Conservation (phyloP, 2,113 vertebrate genomes). For the Rattus rattus region DNA sequence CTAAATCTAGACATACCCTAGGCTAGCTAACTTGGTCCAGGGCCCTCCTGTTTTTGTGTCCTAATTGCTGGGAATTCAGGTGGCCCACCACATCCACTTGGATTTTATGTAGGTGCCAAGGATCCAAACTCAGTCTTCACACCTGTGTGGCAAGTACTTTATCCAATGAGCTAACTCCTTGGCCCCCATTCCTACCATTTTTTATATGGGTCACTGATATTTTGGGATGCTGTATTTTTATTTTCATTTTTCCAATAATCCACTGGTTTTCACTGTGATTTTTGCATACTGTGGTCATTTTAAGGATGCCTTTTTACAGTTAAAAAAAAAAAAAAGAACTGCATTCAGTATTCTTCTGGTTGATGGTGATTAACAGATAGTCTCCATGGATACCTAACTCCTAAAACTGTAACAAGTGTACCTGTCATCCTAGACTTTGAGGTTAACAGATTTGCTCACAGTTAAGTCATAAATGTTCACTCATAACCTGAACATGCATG, state of each 20-base stretch:
- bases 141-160: background rate
- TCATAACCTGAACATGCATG: background rate
- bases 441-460: background rate
- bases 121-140: background rate
- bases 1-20: background rate
- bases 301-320: constrained; percentile 18
- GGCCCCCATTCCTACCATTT: background rate
- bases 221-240: background rate
- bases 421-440: background rate
- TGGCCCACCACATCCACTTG: background rate
- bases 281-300: constrained; percentile 8
- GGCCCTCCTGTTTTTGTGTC: background rate
- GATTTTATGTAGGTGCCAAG: background rate
- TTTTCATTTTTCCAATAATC: background rate
- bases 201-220: constrained; percentile 10
- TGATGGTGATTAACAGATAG: constrained; percentile 12
- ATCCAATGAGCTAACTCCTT: background rate
- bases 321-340: background rate
- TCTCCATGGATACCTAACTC: background rate
- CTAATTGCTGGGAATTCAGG: background rate
- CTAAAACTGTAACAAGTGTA: background rate
- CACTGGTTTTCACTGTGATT: background rate
- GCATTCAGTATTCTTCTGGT: background rate
- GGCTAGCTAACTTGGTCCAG: background rate
- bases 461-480: constrained; percentile 38